phyloP scores from a whole-genome alignment of 1,140 invertebrate genomes.

The Sycophaga agraensis region DNA sequence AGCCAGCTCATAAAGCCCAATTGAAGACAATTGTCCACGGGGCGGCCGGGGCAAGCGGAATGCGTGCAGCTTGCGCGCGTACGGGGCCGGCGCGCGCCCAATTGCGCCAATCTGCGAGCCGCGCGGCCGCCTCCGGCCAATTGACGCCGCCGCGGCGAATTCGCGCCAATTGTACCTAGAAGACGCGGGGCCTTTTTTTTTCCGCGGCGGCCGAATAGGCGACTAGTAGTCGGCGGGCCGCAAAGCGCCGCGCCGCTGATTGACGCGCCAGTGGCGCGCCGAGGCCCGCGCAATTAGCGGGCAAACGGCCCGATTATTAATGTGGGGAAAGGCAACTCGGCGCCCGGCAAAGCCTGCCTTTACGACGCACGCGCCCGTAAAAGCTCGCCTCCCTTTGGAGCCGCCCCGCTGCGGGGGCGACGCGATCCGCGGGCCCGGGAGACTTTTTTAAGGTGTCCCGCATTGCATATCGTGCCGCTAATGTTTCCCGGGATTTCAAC shows the following conservation, averaged over 20 bases:
- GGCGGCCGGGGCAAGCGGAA: conserved; percentile 12
- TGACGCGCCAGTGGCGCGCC: background rate
- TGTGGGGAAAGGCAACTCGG: no score
- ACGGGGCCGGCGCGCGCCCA: background rate
- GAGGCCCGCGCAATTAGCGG: conserved; percentile 10
- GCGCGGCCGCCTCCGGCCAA: background rate
- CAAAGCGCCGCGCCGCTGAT: background rate
- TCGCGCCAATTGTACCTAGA: background rate
- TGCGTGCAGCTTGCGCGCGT: conserved; percentile 14
- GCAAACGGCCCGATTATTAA: conserved; percentile 1
- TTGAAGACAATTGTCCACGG: conserved; percentile 23
- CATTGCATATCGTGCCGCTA: no score
- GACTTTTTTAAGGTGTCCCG: no score
- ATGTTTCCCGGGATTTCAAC: no score
- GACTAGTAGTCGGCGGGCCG: background rate
- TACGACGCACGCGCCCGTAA: background rate
- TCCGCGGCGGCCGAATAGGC: background rate
- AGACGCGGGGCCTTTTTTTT: background rate
- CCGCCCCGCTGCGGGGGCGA: no score
- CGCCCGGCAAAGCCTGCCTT: no score
- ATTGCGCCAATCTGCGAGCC: background rate
- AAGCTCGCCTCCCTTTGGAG: background rate
- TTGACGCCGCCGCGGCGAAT: background rate
- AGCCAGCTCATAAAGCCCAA: conserved; percentile 10
- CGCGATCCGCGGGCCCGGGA: no score